phyloP scores from a whole-genome alignment of 1,140 invertebrate species.

The Oncopodura yosiiana region DNA sequence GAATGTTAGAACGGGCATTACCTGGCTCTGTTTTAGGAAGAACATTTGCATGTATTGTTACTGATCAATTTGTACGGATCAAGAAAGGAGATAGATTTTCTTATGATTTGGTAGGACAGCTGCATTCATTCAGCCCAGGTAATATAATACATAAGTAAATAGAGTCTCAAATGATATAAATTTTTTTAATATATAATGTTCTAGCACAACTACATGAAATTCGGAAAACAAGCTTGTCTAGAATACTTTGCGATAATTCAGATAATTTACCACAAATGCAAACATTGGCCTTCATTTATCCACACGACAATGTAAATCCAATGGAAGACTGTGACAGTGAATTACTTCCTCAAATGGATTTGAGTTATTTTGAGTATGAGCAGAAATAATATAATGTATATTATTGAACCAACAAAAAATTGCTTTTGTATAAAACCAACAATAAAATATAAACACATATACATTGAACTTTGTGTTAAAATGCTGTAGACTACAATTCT shows the following conservation, averaged over 20 bases:
- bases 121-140: too few species aligned
- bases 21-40: slow-evolving; percentile 63
- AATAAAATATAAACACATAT: too few species aligned
- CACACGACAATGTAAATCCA: too few species aligned
- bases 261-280: slow-evolving; percentile 40
- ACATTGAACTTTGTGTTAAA: too few species aligned
- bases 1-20: slow-evolving; percentile 61
- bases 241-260: slow-evolving; percentile 40
- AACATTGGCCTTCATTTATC: slow-evolving; percentile 32
- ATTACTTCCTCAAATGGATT: too few species aligned
- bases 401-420: too few species aligned
- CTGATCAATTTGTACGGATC: slow-evolving; percentile 69
- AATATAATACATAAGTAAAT: not conserved
- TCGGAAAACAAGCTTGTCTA: slow-evolving; percentile 36
- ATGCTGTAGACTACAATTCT: slow-evolving; percentile 3
- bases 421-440: too few species aligned
- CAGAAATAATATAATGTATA: too few species aligned
- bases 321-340: too few species aligned
- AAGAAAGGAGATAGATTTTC: slow-evolving; percentile 73
- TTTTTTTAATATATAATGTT: not conserved
- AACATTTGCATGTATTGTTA: slow-evolving; percentile 73
- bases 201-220: slow-evolving; percentile 38
- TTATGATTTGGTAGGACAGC: slow-evolving; percentile 56
- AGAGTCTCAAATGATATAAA: not conserved
- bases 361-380: too few species aligned